Evolutionary conservation across 2,797 vertebrate species (phyloP).

Genomic region (Parauchenoglanis ngamensis): DNA sequence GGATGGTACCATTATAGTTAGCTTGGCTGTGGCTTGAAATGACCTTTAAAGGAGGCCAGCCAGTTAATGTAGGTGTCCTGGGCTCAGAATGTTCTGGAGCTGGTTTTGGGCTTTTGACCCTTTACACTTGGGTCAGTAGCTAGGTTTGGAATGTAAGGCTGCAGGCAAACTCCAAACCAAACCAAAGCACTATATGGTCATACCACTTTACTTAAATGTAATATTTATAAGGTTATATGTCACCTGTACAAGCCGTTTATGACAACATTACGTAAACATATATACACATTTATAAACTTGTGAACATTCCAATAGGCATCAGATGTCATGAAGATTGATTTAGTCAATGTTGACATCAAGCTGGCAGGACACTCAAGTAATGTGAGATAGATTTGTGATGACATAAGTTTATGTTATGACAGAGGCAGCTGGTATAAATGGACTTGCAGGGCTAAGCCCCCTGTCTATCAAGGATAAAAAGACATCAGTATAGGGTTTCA

Average conservation of each 20-base stretch:
- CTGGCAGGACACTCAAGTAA: conserved; percentile 7
- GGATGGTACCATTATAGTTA: conserved; percentile 42
- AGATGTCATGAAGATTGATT: conserved; percentile 3
- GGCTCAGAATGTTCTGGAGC: conserved; percentile 48
- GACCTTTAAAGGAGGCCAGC: conserved; percentile 34
- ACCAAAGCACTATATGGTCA: neutral
- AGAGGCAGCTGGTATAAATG: conserved; percentile 21
- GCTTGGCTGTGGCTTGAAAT: conserved; percentile 40
- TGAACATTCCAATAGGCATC: neutral
- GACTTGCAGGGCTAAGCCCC: neutral
- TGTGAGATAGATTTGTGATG: conserved; percentile 4
- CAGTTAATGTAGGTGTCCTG: conserved; percentile 20
- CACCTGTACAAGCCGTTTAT: neutral
- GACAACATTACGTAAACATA: neutral
- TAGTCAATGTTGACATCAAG: conserved; percentile 11
- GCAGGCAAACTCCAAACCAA: conserved; percentile 3
- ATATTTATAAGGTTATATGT: neutral
- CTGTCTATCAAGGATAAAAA: conserved; percentile 18
- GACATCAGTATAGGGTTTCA: conserved; percentile 12
- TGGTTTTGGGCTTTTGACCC: conserved; percentile 31
- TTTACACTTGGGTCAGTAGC: conserved; percentile 18
- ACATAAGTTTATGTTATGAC: conserved; percentile 11
- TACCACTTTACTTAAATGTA: neutral
- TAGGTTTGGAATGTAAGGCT: conserved; percentile 30
- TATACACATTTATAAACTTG: neutral